Evolutionary conservation across 2,888 invertebrate species (phyloP).

Genomic region (Parnassius glacialis): DNA sequence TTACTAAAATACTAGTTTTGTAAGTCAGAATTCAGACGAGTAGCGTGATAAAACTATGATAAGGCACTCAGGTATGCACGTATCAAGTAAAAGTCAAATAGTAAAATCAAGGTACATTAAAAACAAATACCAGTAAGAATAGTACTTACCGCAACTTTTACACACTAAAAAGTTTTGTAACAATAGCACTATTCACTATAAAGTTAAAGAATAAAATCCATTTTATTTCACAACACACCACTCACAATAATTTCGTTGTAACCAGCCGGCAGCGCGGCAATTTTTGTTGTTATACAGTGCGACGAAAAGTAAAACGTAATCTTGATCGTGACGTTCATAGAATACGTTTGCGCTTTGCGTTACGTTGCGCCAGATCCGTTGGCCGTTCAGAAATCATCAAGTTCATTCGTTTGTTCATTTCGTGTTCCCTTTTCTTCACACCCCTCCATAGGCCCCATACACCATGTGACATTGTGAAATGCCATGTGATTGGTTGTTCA

Average conservation of each 20-base stretch:
- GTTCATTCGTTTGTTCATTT: neutral
- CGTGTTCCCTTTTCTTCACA: neutral
- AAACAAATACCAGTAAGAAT: constrained; percentile 25
- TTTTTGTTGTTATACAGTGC: constrained; percentile 45
- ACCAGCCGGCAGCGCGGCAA: constrained; percentile 47
- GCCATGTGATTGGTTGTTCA: constrained; percentile 17
- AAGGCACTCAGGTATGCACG: constrained; percentile 35
- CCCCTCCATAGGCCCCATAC: constrained; percentile 19
- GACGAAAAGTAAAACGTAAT: constrained; percentile 8
- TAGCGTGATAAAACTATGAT: constrained; percentile 51
- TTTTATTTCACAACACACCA: constrained; percentile 62
- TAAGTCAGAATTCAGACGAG: constrained; percentile 1
- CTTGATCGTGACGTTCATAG: too few relatives aligned
- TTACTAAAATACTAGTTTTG: constrained; percentile 14
- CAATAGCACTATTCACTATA: constrained; percentile 45
- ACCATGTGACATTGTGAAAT: constrained; percentile 19
- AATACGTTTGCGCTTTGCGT: neutral
- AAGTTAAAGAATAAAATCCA: constrained; percentile 60
- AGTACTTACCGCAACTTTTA: constrained; percentile 55
- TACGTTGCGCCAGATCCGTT: constrained; percentile 23
- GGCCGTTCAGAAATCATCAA: constrained; percentile 33
- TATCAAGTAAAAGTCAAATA: constrained; percentile 40
- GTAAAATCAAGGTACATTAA: constrained; percentile 25
- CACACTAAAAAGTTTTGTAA: constrained; percentile 34
- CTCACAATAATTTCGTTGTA: constrained; percentile 51